Evolutionary conservation across 37 sponge, comb jelly and placozoan genomes (phyloP).

Genomic region (Petrosia ficiformis): DNA sequence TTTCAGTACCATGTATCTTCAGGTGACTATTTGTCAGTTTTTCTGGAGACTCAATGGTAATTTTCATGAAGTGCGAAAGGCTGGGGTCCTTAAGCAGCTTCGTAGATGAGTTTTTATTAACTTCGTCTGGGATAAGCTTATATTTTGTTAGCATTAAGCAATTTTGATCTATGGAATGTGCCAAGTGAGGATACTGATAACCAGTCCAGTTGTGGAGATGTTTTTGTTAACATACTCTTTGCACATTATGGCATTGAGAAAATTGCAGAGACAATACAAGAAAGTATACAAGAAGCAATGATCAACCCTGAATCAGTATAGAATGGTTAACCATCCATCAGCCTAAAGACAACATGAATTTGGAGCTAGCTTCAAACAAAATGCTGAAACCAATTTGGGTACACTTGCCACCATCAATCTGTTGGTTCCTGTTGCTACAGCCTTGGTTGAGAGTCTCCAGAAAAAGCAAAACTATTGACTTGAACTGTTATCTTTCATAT

Average conservation of each 20-base stretch:
- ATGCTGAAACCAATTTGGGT: conserved; percentile 27
- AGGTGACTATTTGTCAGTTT: conserved; percentile 6
- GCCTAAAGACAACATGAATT: not conserved
- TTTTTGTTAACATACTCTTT: conserved; percentile 50
- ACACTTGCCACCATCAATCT: too few relatives aligned
- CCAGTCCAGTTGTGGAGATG: conserved; percentile 55
- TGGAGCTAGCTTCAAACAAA: not conserved
- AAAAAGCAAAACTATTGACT: conserved; percentile 35
- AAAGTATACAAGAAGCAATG: too few relatives aligned
- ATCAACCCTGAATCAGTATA: too few relatives aligned
- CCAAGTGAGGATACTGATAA: conserved; percentile 26
- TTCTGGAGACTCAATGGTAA: conserved; percentile 29
- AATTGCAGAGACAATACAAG: too few relatives aligned
- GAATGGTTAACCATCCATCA: too few relatives aligned
- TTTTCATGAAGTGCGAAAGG: conserved; percentile 28
- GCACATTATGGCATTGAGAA: not conserved
- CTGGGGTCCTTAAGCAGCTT: conserved; percentile 35
- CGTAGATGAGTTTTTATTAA: conserved; percentile 55
- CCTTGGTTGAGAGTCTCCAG: conserved; percentile 17
- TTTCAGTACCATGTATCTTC: too few relatives aligned
- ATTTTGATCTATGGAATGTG: conserved; percentile 43
- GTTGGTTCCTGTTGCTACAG: too few relatives aligned
- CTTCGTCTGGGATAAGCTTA: conserved; percentile 63
- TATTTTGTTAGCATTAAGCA: conserved; percentile 40
- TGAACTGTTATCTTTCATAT: conserved; percentile 59